Evolutionary conservation across 2,113 vertebrate genomes (phyloP).

Genomic region (Hemicordylus capensis): DNA sequence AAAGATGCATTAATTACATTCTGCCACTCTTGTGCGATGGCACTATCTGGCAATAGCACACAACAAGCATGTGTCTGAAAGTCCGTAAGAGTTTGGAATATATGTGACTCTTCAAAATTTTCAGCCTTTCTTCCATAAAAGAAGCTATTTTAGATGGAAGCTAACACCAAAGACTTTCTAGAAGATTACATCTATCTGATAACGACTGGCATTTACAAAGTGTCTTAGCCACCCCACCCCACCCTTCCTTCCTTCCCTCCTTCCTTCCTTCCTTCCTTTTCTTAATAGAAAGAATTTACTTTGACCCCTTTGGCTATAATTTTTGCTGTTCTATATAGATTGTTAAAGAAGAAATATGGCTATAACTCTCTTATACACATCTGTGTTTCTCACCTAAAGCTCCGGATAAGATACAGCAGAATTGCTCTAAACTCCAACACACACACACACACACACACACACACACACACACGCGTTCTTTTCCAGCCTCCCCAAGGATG

Average conservation of each 20-base stretch:
- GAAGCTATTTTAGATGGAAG: neutral
- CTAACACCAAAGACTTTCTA: neutral
- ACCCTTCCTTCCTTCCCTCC: too few relatives aligned
- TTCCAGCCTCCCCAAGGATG: neutral
- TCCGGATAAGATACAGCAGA: neutral
- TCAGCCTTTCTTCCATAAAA: neutral
- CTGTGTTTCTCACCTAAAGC: neutral
- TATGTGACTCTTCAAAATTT: neutral
- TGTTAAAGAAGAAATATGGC: neutral
- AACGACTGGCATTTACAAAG: neutral
- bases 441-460: neutral
- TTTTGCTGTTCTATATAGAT: neutral
- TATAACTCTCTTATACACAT: neutral
- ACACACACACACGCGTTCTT: neutral
- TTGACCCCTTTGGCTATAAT: neutral
- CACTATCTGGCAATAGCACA: neutral
- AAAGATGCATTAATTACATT: neutral
- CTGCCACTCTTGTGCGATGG: neutral
- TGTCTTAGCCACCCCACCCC: too few relatives aligned
- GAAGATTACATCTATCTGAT: neutral
- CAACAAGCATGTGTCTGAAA: neutral
- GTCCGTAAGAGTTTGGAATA: neutral
- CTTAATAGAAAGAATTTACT: conserved; percentile 1
- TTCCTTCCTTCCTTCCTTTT: neutral
- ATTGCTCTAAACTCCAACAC: neutral